These are phyloP conservation scores for Semaprochilodus insignis DNA, from an alignment of 2,797 vertebrate genomes.

Conservation along the genomic window DNA sequence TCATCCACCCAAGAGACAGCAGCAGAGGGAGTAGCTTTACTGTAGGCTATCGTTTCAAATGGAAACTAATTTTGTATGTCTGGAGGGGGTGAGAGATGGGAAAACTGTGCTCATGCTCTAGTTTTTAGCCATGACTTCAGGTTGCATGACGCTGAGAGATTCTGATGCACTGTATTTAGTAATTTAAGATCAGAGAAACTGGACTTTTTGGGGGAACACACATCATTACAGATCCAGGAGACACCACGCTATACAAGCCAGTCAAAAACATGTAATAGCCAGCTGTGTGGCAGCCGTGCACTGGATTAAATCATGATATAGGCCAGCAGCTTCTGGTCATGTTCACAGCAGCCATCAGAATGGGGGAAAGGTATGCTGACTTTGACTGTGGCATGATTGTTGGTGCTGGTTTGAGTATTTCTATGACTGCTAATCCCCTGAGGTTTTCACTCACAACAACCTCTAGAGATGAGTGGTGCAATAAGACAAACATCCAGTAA, in stretches of 20 bases:
- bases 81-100: constrained; percentile 13
- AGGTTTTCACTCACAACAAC: too few species aligned
- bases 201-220: background rate
- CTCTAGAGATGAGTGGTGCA: too few species aligned
- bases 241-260: background rate
- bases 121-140: constrained; percentile 51
- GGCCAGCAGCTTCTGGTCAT: too few species aligned
- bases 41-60: background rate
- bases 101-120: constrained; percentile 54
- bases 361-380: too few species aligned
- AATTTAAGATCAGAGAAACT: constrained; percentile 41
- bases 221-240: background rate
- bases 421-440: too few species aligned
- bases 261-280: background rate
- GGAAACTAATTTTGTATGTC: constrained; percentile 19
- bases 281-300: too few species aligned
- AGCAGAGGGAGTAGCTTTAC: background rate
- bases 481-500: too few species aligned
- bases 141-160: constrained; percentile 27
- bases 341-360: too few species aligned
- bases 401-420: too few species aligned
- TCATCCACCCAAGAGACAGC: background rate
- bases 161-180: constrained; percentile 65
- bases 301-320: too few species aligned
- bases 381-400: too few species aligned